A percentile compares a stretch with the other conserved stretches of the same genome.
phyloP scores from a whole-genome alignment of 2,888 invertebrate genomes.

The Eucera pruinosa region DNA sequence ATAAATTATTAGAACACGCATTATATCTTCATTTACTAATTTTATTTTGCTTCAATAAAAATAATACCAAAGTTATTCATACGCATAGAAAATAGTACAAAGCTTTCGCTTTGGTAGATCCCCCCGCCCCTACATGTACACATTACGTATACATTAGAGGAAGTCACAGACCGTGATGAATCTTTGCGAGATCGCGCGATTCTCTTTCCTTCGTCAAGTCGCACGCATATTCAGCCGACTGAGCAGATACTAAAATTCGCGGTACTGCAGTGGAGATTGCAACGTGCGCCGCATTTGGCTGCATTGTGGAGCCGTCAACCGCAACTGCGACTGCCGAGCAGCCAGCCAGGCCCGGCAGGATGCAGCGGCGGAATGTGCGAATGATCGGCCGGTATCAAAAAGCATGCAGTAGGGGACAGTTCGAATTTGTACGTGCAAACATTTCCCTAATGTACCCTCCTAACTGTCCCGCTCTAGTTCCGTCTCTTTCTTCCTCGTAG shows the following conservation, averaged over 20 bases:
- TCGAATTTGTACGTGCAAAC: slow-evolving; percentile 75
- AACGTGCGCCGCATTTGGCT: slow-evolving; percentile 69
- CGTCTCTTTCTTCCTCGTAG: slow-evolving; percentile 26
- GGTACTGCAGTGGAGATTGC: slow-evolving; percentile 43
- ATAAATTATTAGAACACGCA: too few species aligned
- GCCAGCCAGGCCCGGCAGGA: slow-evolving; percentile 58
- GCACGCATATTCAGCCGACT: slow-evolving; percentile 40
- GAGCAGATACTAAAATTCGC: slow-evolving; percentile 51
- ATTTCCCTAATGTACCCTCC: slow-evolving; percentile 71
- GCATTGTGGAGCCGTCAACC: slow-evolving; percentile 77
- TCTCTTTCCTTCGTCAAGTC: slow-evolving; percentile 41
- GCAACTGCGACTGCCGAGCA: slow-evolving; percentile 76
- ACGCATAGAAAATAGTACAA: too few species aligned
- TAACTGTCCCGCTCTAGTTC: slow-evolving; percentile 34
- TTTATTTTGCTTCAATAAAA: too few species aligned
- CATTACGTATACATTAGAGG: neutral
- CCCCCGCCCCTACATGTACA: too few species aligned
- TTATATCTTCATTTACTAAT: too few species aligned
- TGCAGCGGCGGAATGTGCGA: slow-evolving; percentile 53
- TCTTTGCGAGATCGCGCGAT: slow-evolving; percentile 10
- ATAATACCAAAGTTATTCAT: too few species aligned
- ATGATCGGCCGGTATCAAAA: slow-evolving; percentile 71
- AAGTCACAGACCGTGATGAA: slow-evolving; percentile 14
- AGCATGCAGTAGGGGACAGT: slow-evolving; percentile 58
- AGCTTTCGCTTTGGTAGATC: too few species aligned